These are phyloP conservation scores for Epinotia bilunana DNA, from an alignment of 2,888 invertebrate genomes.

Conservation along the genomic window DNA sequence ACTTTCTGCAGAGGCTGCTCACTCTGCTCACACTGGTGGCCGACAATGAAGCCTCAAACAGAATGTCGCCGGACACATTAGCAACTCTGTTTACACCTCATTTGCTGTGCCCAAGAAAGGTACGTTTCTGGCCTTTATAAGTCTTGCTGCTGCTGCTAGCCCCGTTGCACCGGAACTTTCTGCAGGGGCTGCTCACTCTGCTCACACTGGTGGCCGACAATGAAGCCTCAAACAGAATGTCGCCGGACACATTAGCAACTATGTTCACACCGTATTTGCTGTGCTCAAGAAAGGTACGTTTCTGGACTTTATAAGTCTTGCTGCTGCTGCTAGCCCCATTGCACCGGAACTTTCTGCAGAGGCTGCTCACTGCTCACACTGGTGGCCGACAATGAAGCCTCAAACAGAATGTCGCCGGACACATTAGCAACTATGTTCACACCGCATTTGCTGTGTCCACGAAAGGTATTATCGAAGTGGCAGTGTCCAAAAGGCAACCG, in stretches of 20 bases:
- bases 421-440: slow-evolving; percentile 95
- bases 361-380: slow-evolving; percentile 91
- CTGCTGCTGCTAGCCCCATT: slow-evolving; percentile 91
- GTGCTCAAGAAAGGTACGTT: slow-evolving; percentile 90
- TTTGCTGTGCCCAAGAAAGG: too few species aligned
- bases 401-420: slow-evolving; percentile 95
- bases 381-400: slow-evolving; percentile 88
- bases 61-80: slow-evolving; percentile 95
- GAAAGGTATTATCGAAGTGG: too few species aligned
- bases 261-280: slow-evolving; percentile 96
- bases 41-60: slow-evolving; percentile 89
- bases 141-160: too few species aligned
- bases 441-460: slow-evolving; percentile 94
- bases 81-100: slow-evolving; percentile 97
- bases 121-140: too few species aligned
- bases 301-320: slow-evolving; percentile 88
- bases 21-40: slow-evolving; percentile 85
- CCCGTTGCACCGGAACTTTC: slow-evolving; percentile 89
- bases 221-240: slow-evolving; percentile 93
- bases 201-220: slow-evolving; percentile 89
- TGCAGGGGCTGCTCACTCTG: slow-evolving; percentile 91
- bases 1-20: slow-evolving; percentile 76
- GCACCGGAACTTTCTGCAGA: slow-evolving; percentile 88
- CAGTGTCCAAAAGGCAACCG: too few species aligned
- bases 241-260: slow-evolving; percentile 93